Base-by-base conservation (phyloP, 2,113 vertebrate genomes). In the Fulmarus glacialis region DNA sequence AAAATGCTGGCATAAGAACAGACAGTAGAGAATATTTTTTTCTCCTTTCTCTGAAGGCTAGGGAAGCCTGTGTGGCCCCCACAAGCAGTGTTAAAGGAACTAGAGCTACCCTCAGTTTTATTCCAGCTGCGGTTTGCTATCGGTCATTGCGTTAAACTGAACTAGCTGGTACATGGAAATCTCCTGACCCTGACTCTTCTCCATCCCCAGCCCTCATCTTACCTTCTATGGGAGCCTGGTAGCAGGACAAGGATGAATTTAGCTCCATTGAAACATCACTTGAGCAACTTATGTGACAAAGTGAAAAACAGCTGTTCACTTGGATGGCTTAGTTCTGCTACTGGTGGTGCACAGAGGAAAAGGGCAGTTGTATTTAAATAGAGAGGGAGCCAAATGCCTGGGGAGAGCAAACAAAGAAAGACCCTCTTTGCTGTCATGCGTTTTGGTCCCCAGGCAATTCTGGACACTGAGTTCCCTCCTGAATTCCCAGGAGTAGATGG, bases 1-100 rank as follows among this genome's bases (percentile, higher is more conserved):
- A 71, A 93, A 94, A 85, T 48, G 38, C 34, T 96, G 77, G 60
- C 77, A 52, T 63, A 75, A 89, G 68, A 95, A 95, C 29, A 93
- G 29, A 78, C 16, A 78, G 12, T 16, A 70, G 2, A 67, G 47
- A 91, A 26, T 43, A 29, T 6, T 71, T 89, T 89, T 52, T 90
- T 60, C n/a, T 78, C 52, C n/a, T 45, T 87, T 91, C n/a, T 94
- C 80, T 91, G 62, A 87, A 78, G 32, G 12, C 8, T 73, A 48
- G 20, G 12, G 12, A 70, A 95, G 67, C 30, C 32, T 38, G 30
- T 53, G 38, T 63, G 42, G 21, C 82, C 63, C 77, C 50, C 47
- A 48, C 13, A 62, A 67, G 23, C 53, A 24, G 9, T 74, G 20
- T 59, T 84, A 95, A 84, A 89, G 38, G 34, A 87, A 87, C 38